Evolutionary conservation across 1,140 invertebrate species (phyloP), one percentile per base, ranked within the genome.

Genomic region (Aphelenchoides fujianensis): DNA sequence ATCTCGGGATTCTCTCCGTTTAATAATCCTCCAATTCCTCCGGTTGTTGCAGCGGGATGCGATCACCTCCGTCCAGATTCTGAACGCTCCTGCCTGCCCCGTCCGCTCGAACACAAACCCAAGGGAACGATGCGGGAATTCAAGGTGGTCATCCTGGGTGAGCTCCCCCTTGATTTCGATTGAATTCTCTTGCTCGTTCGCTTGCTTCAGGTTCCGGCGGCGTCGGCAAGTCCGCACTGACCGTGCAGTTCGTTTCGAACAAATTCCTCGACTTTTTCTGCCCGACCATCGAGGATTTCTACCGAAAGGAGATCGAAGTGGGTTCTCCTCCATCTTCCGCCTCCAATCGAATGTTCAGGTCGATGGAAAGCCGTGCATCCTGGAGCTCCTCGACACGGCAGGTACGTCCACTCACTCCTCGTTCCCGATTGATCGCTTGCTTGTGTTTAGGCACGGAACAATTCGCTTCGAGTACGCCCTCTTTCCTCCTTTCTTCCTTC

Each of bases 201-300:
- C n/a, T n/a, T 69, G 5, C 71, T 69, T 35, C 54, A 70, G 68
- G 77, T 32, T 67, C 53, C 3, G 79, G 79, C 12, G 78, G 78
- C 23, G 80, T 80, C 31, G 78, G 78, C 5, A 84, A 84, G 63
- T 77, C 73, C 19, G 82, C 82, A 1, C 68, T 84, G 84, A 98
- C 95, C 72, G 95, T 98, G 72, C 95, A 98, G 87, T 98, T 98
- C 88, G 95, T 98, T 53, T 94, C 94, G 76, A 95, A 81, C 57
- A 79, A 73, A 36, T 83, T 76, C 59, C 36, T 66, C 23, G 63
- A 66, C 31, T 66, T 41, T 3, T 66, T 66, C 31, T 66, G 63
- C 85, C 96, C 96, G 35, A 98, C 96, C 37, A 98, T 98, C 85
- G 96, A 96, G 87, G 96, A 99, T 87, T 97, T 97, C 87, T 99